Evolutionary conservation across 2,113 vertebrate species (phyloP), one percentile per base, ranked within the genome.

Genomic region (Siphamia tubifer): DNA sequence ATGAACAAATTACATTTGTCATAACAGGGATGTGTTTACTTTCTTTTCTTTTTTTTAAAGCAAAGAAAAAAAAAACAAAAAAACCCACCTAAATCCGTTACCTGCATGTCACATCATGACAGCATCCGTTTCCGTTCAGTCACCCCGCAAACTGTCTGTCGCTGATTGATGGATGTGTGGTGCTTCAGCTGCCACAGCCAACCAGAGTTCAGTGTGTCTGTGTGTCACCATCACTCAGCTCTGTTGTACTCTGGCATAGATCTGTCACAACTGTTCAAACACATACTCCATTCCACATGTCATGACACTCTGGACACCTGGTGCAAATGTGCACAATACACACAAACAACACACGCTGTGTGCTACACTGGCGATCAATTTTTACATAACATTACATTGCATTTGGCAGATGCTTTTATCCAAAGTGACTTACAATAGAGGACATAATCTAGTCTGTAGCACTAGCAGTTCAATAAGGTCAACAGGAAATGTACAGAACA

Each of bases 201-300:
- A 47, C 63, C 64, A 65, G 35, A 15, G 19, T 17, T 25, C 27
- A 28, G 39, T 25, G 52, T 55, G 56, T 73, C 16, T 58, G 45
- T 55, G 44, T 19, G 42, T 51, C 25, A 16, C 31, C 45, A 35
- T 79, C 74, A 64, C 68, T 77, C 74, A 77, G 38, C 79, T 47
- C 38, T 44, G 51, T 52, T 31, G 3, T 67, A 44, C 55, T 71
- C 49, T 66, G 62, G 70, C 67, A 53, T 28, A 35, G 60, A 13
- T 27, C 20, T 45, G 44, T 55, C 31, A 40, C 76, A 76, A 74
- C 74, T 71, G 57, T 58, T 79, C 61, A 78, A 69, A 84, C 61
- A 79, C 19, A 74, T 49, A 66, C 43, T 66, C 69, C 64, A 73
- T 73, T 49, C 32, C 63, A 54, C 64, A 39, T 58, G 67, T 80